Evolutionary conservation across 2,888 invertebrate genomes (phyloP), one percentile per base, ranked within the genome.

Genomic region (Antheraea assamensis): DNA sequence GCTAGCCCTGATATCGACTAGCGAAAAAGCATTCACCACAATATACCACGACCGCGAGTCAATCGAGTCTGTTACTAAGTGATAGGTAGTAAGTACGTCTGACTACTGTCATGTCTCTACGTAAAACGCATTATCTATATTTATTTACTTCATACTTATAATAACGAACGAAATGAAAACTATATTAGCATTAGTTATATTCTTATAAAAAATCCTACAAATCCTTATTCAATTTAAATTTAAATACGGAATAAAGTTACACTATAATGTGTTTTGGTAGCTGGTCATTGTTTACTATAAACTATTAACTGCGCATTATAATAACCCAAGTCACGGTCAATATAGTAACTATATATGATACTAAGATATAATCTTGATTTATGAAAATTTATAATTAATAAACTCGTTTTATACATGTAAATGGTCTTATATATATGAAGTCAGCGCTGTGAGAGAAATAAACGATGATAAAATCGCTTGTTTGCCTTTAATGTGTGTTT

Each of bases 301-400:
- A 66, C 19, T 31, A 5, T 35, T 68, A 42, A 68, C 35, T 68
- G 68, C 68, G 68, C 35, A 68, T 35, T 66, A 66, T 66, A 30
- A 17, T 66, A 66, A 31, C 66, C 7, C 66, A 35, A 35, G 35
- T 66, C 66, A 66, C 5, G 66, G 66, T 19, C 66, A 13, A 31
- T 31, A 30, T 31, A 66, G 3, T 31, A 5, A 21, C 66, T 66
- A 31, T 66, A 66, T 19, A 27, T 64, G 30, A 64, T 27, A 58
- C 15, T 24, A 30, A 64, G 61, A 64, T 64, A 64, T 13, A 30
- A 2, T 27, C 30, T 64, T 64, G 27, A 64, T 30, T 58, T 64
- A 64, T 64, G 27, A 64, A 30, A 30, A 64, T 64, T 30, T 13
- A 15, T 64, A 19, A 30, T 15, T 64, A 64, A 27, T 64, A 64